These are phyloP conservation scores for Hypena proboscidalis DNA, from an alignment of 2,888 invertebrate genomes.

Conservation along the genomic window DNA sequence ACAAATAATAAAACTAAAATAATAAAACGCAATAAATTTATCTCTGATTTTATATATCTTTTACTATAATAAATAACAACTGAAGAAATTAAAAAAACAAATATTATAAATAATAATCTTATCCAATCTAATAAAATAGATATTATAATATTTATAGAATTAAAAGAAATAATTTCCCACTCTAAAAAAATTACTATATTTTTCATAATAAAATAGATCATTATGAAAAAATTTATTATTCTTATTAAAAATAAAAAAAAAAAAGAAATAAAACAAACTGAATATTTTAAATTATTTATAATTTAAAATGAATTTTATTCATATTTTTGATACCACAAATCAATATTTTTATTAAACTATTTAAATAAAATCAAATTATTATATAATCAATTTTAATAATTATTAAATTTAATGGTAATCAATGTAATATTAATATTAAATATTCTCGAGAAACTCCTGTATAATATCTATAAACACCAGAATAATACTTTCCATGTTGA, in stretches of 20 bases:
- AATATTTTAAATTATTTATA: conserved; percentile 69
- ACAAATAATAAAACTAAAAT: conserved; percentile 88
- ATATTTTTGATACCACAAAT: conserved; percentile 88
- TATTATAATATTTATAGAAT: conserved; percentile 76
- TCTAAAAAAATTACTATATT: conserved; percentile 80
- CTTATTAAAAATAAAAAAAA: conserved; percentile 76
- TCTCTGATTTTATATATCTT: conserved; percentile 86
- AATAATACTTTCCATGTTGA: conserved; percentile 86
- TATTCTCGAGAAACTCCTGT: conserved; percentile 81
- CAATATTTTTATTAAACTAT: conserved; percentile 89
- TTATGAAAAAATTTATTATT: conserved; percentile 66
- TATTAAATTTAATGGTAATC: conserved; percentile 87
- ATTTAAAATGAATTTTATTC: conserved; percentile 77
- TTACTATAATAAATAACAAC: conserved; percentile 87
- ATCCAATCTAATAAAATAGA: conserved; percentile 88
- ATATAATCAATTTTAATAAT: conserved; percentile 83
- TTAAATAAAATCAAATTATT: conserved; percentile 84
- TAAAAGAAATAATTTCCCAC: conserved; percentile 82
- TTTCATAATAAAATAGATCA: conserved; percentile 77
- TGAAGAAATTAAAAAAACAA: conserved; percentile 88
- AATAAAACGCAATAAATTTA: conserved; percentile 87
- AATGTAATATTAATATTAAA: conserved; percentile 87
- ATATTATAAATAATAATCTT: conserved; percentile 86
- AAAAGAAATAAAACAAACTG: conserved; percentile 82
- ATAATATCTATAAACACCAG: conserved; percentile 79